A percentile compares a stretch with the other conserved stretches of the same genome.
Conservation (phyloP, 1,140 invertebrate genomes). For the Drosophila pectinifera region DNA sequence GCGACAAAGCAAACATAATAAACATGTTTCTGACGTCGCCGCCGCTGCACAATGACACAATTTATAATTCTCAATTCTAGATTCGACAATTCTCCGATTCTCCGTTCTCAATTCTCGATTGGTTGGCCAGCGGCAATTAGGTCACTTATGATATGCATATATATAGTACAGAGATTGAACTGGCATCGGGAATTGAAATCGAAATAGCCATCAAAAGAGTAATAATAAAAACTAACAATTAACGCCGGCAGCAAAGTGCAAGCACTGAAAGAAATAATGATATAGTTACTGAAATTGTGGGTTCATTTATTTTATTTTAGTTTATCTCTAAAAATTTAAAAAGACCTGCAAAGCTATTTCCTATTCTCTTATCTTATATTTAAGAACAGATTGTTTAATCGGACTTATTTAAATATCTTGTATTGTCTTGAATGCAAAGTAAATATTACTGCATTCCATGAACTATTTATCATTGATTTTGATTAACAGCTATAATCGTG, state of each 20-base stretch:
- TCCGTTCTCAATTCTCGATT: too few relatives aligned
- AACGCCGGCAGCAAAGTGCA: constrained; percentile 59
- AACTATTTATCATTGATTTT: not conserved
- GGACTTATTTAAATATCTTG: not conserved
- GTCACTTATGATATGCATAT: constrained; percentile 73
- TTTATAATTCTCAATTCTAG: constrained; percentile 48
- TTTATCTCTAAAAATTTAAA: too few relatives aligned
- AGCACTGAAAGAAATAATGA: constrained; percentile 13
- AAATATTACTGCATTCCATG: not conserved
- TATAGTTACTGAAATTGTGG: not conserved
- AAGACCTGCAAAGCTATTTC: too few relatives aligned
- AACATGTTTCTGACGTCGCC: constrained; percentile 42
- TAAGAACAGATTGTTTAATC: not conserved
- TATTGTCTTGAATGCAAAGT: not conserved
- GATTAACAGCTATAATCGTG: too few relatives aligned
- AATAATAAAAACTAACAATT: constrained; percentile 55
- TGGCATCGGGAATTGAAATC: constrained; percentile 45
- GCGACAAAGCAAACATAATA: constrained; percentile 43
- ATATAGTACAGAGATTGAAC: constrained; percentile 16
- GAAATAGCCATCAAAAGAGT: constrained; percentile 51
- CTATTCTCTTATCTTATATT: not conserved
- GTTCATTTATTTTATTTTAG: too few relatives aligned
- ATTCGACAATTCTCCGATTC: constrained; percentile 32
- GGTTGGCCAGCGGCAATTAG: constrained; percentile 63
- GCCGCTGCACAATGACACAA: constrained; percentile 62